Conservation (phyloP, 2,797 vertebrate species). For the Myotis planiceps region DNA sequence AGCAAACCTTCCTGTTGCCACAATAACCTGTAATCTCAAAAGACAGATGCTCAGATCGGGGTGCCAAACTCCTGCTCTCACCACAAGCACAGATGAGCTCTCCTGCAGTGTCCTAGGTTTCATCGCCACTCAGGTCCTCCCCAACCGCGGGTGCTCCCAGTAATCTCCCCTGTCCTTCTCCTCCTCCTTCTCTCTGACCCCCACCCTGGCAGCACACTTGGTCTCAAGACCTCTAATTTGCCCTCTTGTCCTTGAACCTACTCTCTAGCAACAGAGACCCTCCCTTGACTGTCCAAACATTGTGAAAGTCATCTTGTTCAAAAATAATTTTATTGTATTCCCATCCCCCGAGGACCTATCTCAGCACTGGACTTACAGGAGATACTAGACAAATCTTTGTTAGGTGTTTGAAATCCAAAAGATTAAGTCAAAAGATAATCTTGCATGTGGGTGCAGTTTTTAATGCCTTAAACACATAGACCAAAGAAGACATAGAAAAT, state of each 20-base stretch:
- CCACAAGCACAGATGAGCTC: too few relatives aligned
- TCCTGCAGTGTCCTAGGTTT: background rate
- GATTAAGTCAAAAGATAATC: constrained; percentile 38
- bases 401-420: background rate
- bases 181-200: background rate
- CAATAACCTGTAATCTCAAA: background rate
- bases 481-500: background rate
- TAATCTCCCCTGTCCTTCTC: background rate
- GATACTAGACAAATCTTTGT: background rate
- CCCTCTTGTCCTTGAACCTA: background rate
- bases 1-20: background rate
- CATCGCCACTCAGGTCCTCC: background rate
- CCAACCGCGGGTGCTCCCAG: background rate
- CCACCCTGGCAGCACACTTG: background rate
- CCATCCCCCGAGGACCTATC: background rate
- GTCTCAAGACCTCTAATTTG: background rate
- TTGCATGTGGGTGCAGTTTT: background rate
- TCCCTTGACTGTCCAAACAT: background rate
- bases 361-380: background rate
- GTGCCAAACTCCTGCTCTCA: background rate
- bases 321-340: background rate
- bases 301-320: background rate
- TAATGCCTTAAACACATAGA: background rate
- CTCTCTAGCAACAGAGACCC: background rate
- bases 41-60: background rate